Base-by-base conservation (phyloP, 2,113 vertebrate genomes). In the Pomatorhinus ruficollis region DNA sequence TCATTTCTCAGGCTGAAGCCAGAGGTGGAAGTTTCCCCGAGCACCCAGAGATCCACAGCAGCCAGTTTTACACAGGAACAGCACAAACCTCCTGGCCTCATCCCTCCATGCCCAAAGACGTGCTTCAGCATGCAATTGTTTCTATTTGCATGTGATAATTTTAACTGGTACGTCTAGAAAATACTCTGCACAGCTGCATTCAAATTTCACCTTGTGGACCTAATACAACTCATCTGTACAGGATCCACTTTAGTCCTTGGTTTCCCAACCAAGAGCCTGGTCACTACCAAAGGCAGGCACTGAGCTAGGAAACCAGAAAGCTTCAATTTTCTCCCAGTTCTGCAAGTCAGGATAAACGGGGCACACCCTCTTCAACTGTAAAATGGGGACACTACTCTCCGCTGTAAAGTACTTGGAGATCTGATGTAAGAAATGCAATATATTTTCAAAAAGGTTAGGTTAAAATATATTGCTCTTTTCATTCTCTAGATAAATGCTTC, bases 131-230 rank as follows among this genome's bases (percentile, higher is more conserved):
- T 96, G 96, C 71, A 75, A 27, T 3, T 89, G 44, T 35, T 94
- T 40, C 92, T 39, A 68, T 95, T 93, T 96, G 83, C 83, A 93
- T 96, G 86, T 21, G 44, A 92, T 92, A 60, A 90, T 94, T 93
- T 94, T 90, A 92, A 90, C 76, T 75, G 49, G 88, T 75, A 92
- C 76, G 71, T 96, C 90, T 64, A 93, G 88, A 90, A 89, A 95
- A 95, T 63, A 90, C 59, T 82, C 89, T 53, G 37, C 28, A 66
- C 44, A 86, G 82, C 52, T 50, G 66, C 54, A 79, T 75, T 81
- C 70, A 74, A 66, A 81, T 89, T 75, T 77, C 79, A 66, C 39
- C 90, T 80, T 30, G 22, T 61, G 78, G 83, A 78, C 20, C 69
- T 65, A 54, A 83, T 3, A 49, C 17, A 63, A 14, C 24, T n/a